Percentiles rank a stretch among this genome's conserved stretches.
Conservation (phyloP, 2,113 vertebrate genomes). For the Drymodes brunneopygia region DNA sequence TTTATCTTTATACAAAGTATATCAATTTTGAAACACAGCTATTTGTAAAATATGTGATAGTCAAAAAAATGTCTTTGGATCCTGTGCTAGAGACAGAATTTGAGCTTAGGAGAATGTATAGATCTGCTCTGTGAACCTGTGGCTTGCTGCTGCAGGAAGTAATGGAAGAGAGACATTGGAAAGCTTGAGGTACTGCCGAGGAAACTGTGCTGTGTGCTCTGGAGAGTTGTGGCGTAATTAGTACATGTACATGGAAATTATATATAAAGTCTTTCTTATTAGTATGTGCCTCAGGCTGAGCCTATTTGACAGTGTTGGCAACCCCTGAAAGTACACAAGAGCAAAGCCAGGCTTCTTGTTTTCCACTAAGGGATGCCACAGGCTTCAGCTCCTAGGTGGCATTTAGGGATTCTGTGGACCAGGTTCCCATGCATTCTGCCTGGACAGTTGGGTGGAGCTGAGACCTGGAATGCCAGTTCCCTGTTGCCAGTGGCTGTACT, state of each 20-base stretch:
- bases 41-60: neutral
- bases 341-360: neutral
- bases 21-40: neutral
- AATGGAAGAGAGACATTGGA: neutral
- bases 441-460: neutral
- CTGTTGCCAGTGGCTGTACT: neutral
- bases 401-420: neutral
- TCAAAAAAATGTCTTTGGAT: neutral
- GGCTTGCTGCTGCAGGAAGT: neutral
- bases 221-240: neutral
- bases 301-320: neutral
- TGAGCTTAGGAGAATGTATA: neutral
- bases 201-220: neutral
- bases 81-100: neutral
- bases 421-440: rapidly evolving
- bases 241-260: neutral
- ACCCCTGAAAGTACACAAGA: neutral
- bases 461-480: neutral
- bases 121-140: neutral
- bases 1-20: neutral
- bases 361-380: neutral
- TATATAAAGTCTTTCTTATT: neutral
- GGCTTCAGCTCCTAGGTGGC: neutral
- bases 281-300: neutral
- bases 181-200: neutral